Evolutionary conservation across 2,888 invertebrate species (phyloP).

Genomic region (Ochropleura plecta): DNA sequence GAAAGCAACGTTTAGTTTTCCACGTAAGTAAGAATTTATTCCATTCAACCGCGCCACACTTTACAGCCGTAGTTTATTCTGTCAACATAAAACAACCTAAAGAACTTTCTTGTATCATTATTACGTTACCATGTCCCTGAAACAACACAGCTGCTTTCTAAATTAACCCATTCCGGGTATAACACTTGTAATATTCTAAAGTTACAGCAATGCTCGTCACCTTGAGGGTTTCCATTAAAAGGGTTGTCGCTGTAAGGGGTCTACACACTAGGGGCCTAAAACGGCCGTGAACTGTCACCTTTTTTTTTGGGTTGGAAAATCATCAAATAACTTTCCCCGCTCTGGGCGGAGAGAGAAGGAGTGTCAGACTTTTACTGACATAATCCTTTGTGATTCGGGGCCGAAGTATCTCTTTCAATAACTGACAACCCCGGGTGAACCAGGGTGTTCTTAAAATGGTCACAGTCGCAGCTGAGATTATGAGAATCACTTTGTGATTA

Average conservation of each 20-base stretch:
- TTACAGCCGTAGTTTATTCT: slow-evolving; percentile 24
- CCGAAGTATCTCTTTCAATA: too few species aligned
- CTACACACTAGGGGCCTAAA: background rate
- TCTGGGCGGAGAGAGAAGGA: too few species aligned
- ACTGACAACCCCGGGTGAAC: too few species aligned
- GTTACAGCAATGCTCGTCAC: slow-evolving; percentile 31
- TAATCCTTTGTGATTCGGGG: too few species aligned
- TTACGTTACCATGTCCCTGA: background rate
- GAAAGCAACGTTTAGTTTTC: background rate
- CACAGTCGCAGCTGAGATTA: too few species aligned
- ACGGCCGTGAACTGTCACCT: too few species aligned
- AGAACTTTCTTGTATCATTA: slow-evolving; percentile 18
- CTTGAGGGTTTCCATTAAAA: slow-evolving; percentile 34
- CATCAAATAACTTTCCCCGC: too few species aligned
- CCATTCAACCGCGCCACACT: slow-evolving; percentile 4
- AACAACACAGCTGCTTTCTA: slow-evolving; percentile 25
- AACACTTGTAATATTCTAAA: slow-evolving; percentile 30
- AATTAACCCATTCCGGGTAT: slow-evolving; percentile 38
- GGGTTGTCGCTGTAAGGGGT: slow-evolving; percentile 30
- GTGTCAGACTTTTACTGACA: too few species aligned
- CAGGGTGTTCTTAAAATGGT: too few species aligned
- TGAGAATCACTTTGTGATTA: too few species aligned
- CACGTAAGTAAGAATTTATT: background rate
- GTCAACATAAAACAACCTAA: background rate
- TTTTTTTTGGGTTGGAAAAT: too few species aligned